A percentile compares a stretch with the other conserved stretches of the same genome.
Conservation (phyloP, 2,797 vertebrate species). For the Dendrocincla tyrannina region DNA sequence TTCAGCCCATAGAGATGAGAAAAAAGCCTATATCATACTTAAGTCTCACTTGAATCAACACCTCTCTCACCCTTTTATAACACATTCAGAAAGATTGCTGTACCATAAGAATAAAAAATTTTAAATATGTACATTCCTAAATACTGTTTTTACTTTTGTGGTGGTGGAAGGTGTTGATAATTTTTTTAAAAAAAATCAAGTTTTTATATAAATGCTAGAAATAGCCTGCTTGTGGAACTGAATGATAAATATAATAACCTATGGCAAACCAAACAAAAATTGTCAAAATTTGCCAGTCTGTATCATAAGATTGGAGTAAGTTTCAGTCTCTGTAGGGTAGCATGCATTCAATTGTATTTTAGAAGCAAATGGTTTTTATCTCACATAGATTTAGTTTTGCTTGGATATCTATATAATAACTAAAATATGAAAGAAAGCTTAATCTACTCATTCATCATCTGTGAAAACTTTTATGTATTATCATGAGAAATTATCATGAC, state of each 20-base stretch:
- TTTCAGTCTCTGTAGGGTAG: not conserved
- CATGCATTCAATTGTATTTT: not conserved
- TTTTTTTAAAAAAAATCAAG: not conserved
- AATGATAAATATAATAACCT: not conserved
- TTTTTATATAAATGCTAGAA: not conserved
- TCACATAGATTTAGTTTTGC: not conserved
- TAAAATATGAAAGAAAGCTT: not conserved
- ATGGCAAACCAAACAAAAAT: not conserved
- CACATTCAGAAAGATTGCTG: not conserved
- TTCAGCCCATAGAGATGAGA: not conserved
- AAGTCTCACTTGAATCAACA: not conserved
- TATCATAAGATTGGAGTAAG: not conserved
- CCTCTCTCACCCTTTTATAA: not conserved
- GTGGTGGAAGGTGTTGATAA: not conserved
- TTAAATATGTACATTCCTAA: not conserved
- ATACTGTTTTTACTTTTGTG: not conserved
- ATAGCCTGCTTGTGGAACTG: not conserved
- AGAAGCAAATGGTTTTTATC: not conserved
- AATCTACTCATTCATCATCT: not conserved
- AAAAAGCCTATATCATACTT: not conserved
- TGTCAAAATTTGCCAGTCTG: not conserved
- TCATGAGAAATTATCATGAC: not conserved
- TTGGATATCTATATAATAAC: not conserved
- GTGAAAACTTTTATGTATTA: not conserved
- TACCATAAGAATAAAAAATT: not conserved